Base-by-base conservation (phyloP, 1,140 invertebrate genomes). In the Ptiloglossa arizonensis region DNA sequence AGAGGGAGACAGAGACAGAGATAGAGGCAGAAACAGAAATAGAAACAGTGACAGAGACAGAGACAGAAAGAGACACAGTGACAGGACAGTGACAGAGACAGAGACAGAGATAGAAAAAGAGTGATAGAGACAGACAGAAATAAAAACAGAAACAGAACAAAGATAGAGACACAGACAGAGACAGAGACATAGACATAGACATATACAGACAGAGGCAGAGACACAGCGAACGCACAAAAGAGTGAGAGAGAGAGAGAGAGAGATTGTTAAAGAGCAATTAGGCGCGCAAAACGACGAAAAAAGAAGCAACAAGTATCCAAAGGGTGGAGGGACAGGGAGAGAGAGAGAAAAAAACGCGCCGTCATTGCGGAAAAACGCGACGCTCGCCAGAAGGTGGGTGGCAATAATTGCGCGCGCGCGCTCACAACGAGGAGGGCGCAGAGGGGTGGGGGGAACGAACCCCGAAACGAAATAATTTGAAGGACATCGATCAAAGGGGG, bases 391-490 rank as follows among this genome's bases (percentile, higher is more conserved):
- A n/a, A 32, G 48, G 41, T 38, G 64, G 44, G 32, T 17, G 41
- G 35, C 27, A n/a, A 77, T 71, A 82, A 82, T 80, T 67, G 74
- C 63, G 50, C 35, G 19, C 52, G 41, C 24, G 41, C 57, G 29
- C 29, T 8, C 13, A 15, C 46, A n/a, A 24, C 22, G 41, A 63
- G 8, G 68, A 29, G 17, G 66, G 54, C 27, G 35, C 32, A 29
- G 15, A 41, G 8, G 32, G 8, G 5, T 8, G 41, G 41, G 27
- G 22, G 27, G 9, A 24, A 8, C 46, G 59, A 46, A 22, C 62
- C 56, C 46, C 27, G 76, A 75, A 83, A 83, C 81, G 77, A 80
- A 83, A 83, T 79, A 82, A 79, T 78, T 79, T 75, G 62, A n/a
- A 29, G 48, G 29, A 15, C 67, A 48, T 13, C 71, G 71, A 77